Evolutionary conservation across 1,140 invertebrate genomes (phyloP).

Genomic region (Cydia fagiglandana): DNA sequence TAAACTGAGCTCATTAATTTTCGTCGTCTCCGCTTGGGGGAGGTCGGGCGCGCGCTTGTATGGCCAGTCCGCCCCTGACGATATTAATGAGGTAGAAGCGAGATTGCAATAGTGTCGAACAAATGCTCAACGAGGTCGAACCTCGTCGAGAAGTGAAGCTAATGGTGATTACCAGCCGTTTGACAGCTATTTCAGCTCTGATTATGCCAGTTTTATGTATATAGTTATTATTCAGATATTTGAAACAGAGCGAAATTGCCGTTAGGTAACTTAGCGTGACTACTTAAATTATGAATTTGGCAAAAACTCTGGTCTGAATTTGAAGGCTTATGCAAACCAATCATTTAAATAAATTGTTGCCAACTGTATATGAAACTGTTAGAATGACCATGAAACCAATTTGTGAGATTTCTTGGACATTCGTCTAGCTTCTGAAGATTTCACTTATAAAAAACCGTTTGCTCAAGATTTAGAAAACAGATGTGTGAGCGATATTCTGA

Average conservation of each 20-base stretch:
- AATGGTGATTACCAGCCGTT: constrained; percentile 68
- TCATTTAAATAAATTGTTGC: constrained; percentile 20
- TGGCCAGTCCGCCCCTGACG: constrained; percentile 80
- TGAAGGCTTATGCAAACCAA: constrained; percentile 17
- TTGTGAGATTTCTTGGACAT: neutral
- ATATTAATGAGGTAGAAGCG: constrained; percentile 79
- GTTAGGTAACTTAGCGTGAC: constrained; percentile 18
- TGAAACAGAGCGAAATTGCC: constrained; percentile 26
- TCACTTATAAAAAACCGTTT: constrained; percentile 19
- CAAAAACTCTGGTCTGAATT: neutral
- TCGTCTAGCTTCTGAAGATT: constrained; percentile 11
- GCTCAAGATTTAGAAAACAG: constrained; percentile 16
- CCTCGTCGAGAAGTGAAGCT: constrained; percentile 68
- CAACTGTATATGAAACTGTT: constrained; percentile 22
- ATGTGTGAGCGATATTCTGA: constrained; percentile 46
- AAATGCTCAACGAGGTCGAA: constrained; percentile 63
- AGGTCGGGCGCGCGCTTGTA: constrained; percentile 77
- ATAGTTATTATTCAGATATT: neutral
- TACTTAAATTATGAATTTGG: constrained; percentile 31
- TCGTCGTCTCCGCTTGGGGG: constrained; percentile 76
- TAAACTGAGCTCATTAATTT: constrained; percentile 79
- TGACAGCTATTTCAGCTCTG: constrained; percentile 51
- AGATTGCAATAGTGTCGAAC: constrained; percentile 73
- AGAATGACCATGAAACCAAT: constrained; percentile 19
- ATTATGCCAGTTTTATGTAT: neutral